Base-by-base conservation (phyloP, 2,113 vertebrate species). In the Siniperca chuatsi region DNA sequence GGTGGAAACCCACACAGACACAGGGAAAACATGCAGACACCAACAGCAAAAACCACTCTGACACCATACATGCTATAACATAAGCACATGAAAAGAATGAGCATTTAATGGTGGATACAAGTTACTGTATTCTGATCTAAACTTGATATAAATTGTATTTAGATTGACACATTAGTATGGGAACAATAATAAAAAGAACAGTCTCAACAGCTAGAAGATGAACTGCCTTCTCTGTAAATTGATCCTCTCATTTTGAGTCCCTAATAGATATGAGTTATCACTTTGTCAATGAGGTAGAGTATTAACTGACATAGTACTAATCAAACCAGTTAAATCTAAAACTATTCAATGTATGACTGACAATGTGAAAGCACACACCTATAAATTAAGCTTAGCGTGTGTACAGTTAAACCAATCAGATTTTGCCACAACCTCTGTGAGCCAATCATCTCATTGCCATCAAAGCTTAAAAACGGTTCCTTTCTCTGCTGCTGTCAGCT, bases 1-100 rank as follows among this genome's bases (percentile, higher is more conserved):
- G 65, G 20, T 60, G 64, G 48, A 60, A 81, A 75, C 21, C 25
- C 42, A 44, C 44, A 74, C 55, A 79, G 29, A 25, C 48, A 23
- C 33, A 37, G 1, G 5, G 23, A 37, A 61, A 64, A 29, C 16
- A 69, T 8, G 20, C 29, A 48, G 35, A 54, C 15, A 42, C 7
- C 44, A 74, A 6, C 18, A 13, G 21, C 11, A 48, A 12, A 4
- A 9, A 25, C 23, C 61, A 35, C 37, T 67, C 18, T 35, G n/a
- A 5, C 15, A 33, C 52, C 64, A 64, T 8, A 75, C 61, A 67
- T 2, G 68, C 8, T 2, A 46, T 9, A 55, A 60, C 40, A 18
- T 21, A 40, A 15, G 1, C 12, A 80, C 29, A 2, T 42, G 15
- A 37, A 23, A 21, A 64, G 6, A 54, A 58, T 44, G 6, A 25